Evolutionary conservation across 2,113 vertebrate genomes (phyloP), one percentile per base, ranked within the genome.

Genomic region (Turdus rufiventris): DNA sequence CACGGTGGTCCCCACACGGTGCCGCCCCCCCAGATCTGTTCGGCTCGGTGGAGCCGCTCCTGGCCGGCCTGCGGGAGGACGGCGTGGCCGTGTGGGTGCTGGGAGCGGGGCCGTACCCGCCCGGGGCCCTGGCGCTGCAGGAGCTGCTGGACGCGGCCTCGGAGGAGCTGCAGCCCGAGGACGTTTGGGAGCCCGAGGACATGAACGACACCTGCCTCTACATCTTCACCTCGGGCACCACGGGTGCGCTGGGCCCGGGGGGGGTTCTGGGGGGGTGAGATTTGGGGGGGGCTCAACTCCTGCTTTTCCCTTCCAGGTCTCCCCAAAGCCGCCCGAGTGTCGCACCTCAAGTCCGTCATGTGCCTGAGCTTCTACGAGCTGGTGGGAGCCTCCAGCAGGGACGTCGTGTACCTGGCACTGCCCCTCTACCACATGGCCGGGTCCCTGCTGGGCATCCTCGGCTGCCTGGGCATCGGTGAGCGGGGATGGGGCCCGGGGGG

Each of bases 401-500:
- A 99, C 25, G 93, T 98, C 12, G 97, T 99, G 95, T 99, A 99
- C 96, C 95, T 99, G 67, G 92, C 98, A 0, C 98, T 99, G 47
- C 99, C 99, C 1, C 98, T 99, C 10, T 98, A 99, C 95, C 99
- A 99, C 97, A 98, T 98, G 98, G 98, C 99, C 0, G 99, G 98
- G 1, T 98, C 98, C 50, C 97, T 99, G 10, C 84, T 99, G 85
- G 98, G 98, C 42, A 71, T 99, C 8, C 96, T 98, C 2, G 99
- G 99, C 86, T 99, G 99, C 96, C 97, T 99, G 9, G 98, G 98
- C 70, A 97, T 99, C 1, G 99, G 99, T 99, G 94, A 96, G 98
- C 72, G 1, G 29, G 9, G 10, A 1, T 0, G n/a, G 90, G 29
- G 19, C 3, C 38, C 12, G 3, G 26, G 16, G 34, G 31, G 2